Conservation (phyloP, 2,797 vertebrate genomes). For the Pseudomugil gertrudae region DNA sequence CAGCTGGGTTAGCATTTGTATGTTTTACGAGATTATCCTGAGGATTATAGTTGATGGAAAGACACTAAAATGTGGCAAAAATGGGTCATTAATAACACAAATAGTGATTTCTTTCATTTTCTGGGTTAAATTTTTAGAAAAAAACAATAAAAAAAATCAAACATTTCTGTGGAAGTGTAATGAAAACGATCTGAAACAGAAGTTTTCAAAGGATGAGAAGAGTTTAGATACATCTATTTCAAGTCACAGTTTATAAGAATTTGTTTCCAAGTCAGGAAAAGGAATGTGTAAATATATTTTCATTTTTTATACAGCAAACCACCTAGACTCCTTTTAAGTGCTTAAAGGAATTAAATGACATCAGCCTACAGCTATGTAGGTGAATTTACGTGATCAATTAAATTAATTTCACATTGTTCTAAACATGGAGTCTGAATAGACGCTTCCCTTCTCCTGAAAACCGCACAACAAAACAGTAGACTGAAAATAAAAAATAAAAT, state of each 20-base stretch:
- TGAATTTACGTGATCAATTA: too few species aligned
- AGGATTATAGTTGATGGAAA: background rate
- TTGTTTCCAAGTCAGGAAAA: background rate
- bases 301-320: background rate
- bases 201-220: background rate
- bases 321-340: background rate
- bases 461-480: background rate
- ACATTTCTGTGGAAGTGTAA: background rate
- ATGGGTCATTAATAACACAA: background rate
- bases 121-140: background rate
- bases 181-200: background rate
- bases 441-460: background rate
- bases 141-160: background rate
- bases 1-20: accelerated
- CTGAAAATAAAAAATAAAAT: background rate
- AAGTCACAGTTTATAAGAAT: background rate
- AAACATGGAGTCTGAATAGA: background rate
- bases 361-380: background rate
- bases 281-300: background rate
- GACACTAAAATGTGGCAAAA: background rate
- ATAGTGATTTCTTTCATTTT: background rate
- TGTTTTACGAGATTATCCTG: accelerated
- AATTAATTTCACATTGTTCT: background rate
- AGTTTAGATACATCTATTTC: too few species aligned
- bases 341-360: background rate